Evolutionary conservation across 2,797 vertebrate species (phyloP).

Genomic region (Simalia tracyae): DNA sequence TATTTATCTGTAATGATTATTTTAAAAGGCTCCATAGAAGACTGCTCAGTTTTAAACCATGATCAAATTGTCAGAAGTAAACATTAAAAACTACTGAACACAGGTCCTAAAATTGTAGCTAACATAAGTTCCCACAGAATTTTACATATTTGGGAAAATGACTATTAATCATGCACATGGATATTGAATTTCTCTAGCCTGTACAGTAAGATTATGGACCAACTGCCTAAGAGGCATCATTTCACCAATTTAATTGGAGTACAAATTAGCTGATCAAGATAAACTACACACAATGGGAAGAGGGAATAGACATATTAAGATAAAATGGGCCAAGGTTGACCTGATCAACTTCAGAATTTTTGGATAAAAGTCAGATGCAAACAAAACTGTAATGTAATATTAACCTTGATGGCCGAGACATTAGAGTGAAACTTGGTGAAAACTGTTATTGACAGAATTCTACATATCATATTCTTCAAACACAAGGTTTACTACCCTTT

Average conservation of each 20-base stretch:
- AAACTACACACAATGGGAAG: background rate
- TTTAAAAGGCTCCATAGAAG: background rate
- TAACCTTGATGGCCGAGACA: background rate
- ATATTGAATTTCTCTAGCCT: background rate
- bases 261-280: background rate
- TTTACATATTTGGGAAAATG: background rate
- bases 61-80: background rate
- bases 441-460: background rate
- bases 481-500: background rate
- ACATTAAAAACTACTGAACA: background rate
- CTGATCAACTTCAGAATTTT: background rate
- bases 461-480: background rate
- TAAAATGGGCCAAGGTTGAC: background rate
- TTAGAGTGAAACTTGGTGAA: background rate
- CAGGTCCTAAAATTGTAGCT: background rate
- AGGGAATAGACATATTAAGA: background rate
- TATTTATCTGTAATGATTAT: background rate
- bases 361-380: background rate
- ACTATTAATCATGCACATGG: background rate
- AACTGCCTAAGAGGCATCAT: background rate
- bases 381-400: background rate
- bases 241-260: background rate
- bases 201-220: background rate
- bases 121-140: background rate
- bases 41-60: background rate